phyloP scores from a whole-genome alignment of 1,140 invertebrate genomes.

The Pseudomyrmex cubaensis region DNA sequence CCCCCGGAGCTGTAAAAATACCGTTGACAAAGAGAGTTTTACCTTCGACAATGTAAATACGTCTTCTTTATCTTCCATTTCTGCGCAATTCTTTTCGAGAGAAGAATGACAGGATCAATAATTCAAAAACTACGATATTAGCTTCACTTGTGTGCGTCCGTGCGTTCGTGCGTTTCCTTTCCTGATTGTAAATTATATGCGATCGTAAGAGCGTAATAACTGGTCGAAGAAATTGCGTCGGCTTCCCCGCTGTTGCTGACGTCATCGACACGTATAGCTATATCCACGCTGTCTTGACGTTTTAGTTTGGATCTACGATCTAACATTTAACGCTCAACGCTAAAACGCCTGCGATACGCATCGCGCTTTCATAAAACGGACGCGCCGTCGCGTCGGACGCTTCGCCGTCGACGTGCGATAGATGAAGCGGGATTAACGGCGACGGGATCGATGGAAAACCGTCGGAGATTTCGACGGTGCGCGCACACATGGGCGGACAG shows the following conservation, averaged over 20 bases:
- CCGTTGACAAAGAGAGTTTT: not conserved
- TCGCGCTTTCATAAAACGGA: conserved; percentile 38
- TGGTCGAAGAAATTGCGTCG: not conserved
- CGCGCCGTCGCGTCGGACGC: conserved; percentile 16
- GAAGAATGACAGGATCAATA: too few relatives aligned
- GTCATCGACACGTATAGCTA: conserved; percentile 27
- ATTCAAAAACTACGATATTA: not conserved
- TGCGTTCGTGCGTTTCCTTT: not conserved
- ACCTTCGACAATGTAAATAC: not conserved
- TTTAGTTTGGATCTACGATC: conserved; percentile 15
- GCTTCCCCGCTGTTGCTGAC: conserved; percentile 2
- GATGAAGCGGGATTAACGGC: conserved; percentile 55
- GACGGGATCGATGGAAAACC: conserved; percentile 49
- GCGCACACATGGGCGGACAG: conserved; percentile 65
- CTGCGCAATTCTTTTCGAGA: not conserved
- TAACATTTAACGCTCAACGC: conserved; percentile 30
- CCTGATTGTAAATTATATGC: not conserved
- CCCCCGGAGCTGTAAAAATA: not conserved
- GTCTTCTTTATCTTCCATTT: not conserved
- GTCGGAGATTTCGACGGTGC: conserved; percentile 62
- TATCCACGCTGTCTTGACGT: not conserved
- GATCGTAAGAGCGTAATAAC: not conserved
- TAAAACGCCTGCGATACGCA: conserved; percentile 43
- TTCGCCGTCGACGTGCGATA: conserved; percentile 33
- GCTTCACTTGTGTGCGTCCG: not conserved